A percentile compares a stretch with the other conserved stretches of the same genome.
Conservation (phyloP, 2,113 vertebrate genomes). For the Hydrochoerus hydrochaeris region DNA sequence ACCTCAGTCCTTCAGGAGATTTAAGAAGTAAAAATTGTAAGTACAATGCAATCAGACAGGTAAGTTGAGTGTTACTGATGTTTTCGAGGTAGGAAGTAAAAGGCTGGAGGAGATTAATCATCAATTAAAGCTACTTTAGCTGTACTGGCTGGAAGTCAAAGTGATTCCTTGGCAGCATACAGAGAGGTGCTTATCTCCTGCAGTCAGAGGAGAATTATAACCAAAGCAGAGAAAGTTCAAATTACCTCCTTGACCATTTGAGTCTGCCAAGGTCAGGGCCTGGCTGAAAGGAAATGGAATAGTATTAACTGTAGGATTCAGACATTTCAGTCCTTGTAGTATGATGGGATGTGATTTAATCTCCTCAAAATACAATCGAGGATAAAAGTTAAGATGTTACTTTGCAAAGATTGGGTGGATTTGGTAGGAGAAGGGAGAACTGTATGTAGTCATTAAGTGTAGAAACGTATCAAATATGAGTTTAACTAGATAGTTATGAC, state of each 20-base stretch:
- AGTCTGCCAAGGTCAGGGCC: background rate
- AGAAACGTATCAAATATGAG: background rate
- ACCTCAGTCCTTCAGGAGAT: background rate
- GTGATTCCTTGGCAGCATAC: slow-evolving; percentile 39
- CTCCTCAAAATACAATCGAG: background rate
- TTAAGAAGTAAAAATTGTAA: slow-evolving; percentile 47
- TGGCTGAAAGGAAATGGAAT: background rate
- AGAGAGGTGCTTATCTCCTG: background rate
- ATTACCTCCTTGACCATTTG: background rate
- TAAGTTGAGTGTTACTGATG: background rate
- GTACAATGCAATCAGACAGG: background rate
- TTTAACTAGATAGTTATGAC: background rate
- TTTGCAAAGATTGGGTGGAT: background rate
- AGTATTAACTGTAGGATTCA: background rate
- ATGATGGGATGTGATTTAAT: background rate
- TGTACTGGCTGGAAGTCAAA: slow-evolving; percentile 46
- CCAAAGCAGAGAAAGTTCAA: background rate
- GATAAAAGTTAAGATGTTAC: background rate
- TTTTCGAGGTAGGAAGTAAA: slow-evolving; percentile 43
- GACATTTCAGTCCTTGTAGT: background rate
- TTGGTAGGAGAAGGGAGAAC: background rate
- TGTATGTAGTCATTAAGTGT: background rate
- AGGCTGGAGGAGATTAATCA: background rate
- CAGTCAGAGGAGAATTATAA: background rate
- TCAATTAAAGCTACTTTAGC: slow-evolving; percentile 29